These are phyloP conservation scores for Crambe crambe DNA, from an alignment of 37 sponge, comb jelly and placozoan genomes.

Conservation along the genomic window DNA sequence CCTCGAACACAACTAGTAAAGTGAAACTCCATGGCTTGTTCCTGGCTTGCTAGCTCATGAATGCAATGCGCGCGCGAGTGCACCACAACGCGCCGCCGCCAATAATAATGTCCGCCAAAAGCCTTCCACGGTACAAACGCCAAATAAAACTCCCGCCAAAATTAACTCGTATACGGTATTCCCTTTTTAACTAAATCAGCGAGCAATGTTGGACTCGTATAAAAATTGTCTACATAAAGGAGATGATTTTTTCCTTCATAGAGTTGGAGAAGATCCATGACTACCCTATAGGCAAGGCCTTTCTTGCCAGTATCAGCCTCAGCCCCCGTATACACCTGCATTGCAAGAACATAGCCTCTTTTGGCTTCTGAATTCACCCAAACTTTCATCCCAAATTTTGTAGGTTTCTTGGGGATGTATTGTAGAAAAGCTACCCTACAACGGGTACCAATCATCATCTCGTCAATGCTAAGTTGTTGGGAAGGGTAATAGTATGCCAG, in stretches of 20 bases:
- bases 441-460: not conserved
- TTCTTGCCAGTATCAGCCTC: not conserved
- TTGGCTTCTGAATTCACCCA: constrained; percentile 5
- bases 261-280: not conserved
- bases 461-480: constrained; percentile 9
- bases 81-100: no score
- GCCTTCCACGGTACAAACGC: no score
- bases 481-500: not conserved
- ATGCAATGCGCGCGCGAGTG: no score
- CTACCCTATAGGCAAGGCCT: not conserved
- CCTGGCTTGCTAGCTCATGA: no score
- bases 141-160: no score
- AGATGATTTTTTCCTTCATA: constrained; percentile 14
- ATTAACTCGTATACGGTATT: constrained; percentile 8
- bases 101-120: no score
- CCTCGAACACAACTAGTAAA: no score
- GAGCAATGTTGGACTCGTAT: constrained; percentile 4
- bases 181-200: not conserved
- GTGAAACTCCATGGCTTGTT: no score
- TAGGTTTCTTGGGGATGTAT: constrained; percentile 3
- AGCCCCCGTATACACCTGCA: constrained; percentile 22
- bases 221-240: constrained; percentile 39
- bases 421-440: not conserved
- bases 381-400: not conserved
- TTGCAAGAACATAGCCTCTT: constrained; percentile 26